These are phyloP conservation scores for Pararge aegeria DNA, from an alignment of 1,140 invertebrate genomes.

Conservation along the genomic window DNA sequence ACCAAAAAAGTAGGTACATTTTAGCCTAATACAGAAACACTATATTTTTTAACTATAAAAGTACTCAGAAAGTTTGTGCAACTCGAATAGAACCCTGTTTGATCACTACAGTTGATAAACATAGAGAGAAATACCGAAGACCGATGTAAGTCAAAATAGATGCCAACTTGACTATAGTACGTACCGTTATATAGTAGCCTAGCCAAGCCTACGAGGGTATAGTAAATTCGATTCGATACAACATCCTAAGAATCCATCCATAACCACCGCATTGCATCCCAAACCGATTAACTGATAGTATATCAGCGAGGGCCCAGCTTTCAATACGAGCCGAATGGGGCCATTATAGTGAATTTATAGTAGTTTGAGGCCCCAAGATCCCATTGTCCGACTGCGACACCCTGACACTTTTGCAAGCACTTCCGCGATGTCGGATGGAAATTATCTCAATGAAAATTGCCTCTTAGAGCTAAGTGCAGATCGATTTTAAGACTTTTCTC, in stretches of 20 bases:
- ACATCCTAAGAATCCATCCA: slow-evolving; percentile 7
- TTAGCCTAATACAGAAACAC: too few relatives aligned
- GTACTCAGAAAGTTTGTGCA: too few relatives aligned
- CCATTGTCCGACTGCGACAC: slow-evolving; percentile 45
- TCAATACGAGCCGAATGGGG: slow-evolving; percentile 32
- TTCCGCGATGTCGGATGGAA: slow-evolving; percentile 39
- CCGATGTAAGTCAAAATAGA: too few relatives aligned
- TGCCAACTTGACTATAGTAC: too few relatives aligned
- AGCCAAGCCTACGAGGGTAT: neutral
- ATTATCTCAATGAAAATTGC: slow-evolving; percentile 33
- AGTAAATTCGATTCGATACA: neutral
- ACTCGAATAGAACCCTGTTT: too few relatives aligned
- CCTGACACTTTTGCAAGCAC: slow-evolving; percentile 44
- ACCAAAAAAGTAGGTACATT: too few relatives aligned
- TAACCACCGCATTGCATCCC: slow-evolving; percentile 29
- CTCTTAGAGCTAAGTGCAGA: slow-evolving; percentile 2
- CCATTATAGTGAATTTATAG: slow-evolving; percentile 48
- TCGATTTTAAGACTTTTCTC: neutral
- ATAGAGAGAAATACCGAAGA: too few relatives aligned
- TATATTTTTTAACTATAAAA: too few relatives aligned
- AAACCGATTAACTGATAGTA: slow-evolving; percentile 41
- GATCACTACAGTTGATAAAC: too few relatives aligned
- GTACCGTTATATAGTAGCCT: too few relatives aligned
- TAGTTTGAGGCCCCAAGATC: slow-evolving; percentile 28
- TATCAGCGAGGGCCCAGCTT: slow-evolving; percentile 30